Evolutionary conservation across 2,113 vertebrate species (phyloP), one percentile per base, ranked within the genome.

Genomic region (Ctenodactylus gundi): DNA sequence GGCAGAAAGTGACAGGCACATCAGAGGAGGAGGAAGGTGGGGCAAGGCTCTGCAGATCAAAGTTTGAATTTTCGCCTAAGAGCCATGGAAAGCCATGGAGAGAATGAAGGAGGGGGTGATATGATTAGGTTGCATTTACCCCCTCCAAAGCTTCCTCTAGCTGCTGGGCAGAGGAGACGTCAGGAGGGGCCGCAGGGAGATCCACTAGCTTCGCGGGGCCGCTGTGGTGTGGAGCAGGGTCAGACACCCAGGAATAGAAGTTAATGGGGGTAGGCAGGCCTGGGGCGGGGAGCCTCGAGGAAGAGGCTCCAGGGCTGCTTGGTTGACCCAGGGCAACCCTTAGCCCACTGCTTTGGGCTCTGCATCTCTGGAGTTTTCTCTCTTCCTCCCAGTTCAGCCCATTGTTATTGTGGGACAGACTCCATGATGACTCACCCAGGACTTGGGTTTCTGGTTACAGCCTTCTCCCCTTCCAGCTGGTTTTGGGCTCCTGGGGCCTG

Each of bases 381-480:
- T 88, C 90, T 72, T 25, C 84, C 68, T 96, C 78, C 53, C 31
- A 34, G 41, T 41, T 55, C 70, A 85, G 91, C 18, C 68, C 46
- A 78, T 82, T 97, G 76, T 95, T 95, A 67, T 87, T 95, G 78
- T 57, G 41, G 95, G 78, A 81, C 46, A 13, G 70, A 53, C 58
- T 93, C 93, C 96, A 87, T 25, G 6, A 67, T 97, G 95, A 94
- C 88, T 96, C 95, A 93, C 41, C 29, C 39, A 10, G 58, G 76
- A 72, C 58, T n/a, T 39, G 15, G 82, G 51, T 88, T 95, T 95
- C 94, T 88, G 44, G 7, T 53, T 90, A 81, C 76, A 70, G 85
- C 64, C 3, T 1, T 78, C 76, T 80, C 81, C 58, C 44, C 44
- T 60, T 36, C 81, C 80, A 29, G 8, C 36, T 7, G 41, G 34